phyloP scores from a whole-genome alignment of 2,113 vertebrate species.

The Podarcis raffonei region DNA sequence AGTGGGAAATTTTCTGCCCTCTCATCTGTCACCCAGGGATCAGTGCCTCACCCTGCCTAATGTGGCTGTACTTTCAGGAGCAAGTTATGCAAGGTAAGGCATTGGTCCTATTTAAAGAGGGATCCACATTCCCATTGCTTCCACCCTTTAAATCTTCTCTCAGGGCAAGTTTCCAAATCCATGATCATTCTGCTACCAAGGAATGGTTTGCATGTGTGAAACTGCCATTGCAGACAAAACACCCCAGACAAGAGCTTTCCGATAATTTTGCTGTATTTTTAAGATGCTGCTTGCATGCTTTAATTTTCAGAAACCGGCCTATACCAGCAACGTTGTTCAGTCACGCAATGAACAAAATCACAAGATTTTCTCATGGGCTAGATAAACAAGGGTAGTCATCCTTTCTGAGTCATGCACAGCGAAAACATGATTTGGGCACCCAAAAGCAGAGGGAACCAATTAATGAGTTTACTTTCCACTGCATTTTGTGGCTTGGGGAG shows the following conservation, averaged over 20 bases:
- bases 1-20: background rate
- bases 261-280: background rate
- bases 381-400: background rate
- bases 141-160: background rate
- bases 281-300: background rate
- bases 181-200: background rate
- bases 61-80: background rate
- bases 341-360: background rate
- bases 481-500: background rate
- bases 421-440: background rate
- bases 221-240: background rate
- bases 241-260: background rate
- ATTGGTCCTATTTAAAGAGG: background rate
- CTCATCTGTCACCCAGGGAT: background rate
- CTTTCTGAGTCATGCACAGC: background rate
- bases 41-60: background rate
- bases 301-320: background rate
- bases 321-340: background rate
- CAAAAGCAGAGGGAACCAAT: background rate
- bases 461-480: rapidly evolving
- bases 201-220: background rate
- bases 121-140: background rate
- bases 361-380: background rate
- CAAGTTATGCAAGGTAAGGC: background rate
- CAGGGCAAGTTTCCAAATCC: background rate